Evolutionary conservation across 35 echinoderm and acorn worm species (phyloP), one percentile per base, ranked within the genome.

Genomic region (Ophiothrix spiculata): DNA sequence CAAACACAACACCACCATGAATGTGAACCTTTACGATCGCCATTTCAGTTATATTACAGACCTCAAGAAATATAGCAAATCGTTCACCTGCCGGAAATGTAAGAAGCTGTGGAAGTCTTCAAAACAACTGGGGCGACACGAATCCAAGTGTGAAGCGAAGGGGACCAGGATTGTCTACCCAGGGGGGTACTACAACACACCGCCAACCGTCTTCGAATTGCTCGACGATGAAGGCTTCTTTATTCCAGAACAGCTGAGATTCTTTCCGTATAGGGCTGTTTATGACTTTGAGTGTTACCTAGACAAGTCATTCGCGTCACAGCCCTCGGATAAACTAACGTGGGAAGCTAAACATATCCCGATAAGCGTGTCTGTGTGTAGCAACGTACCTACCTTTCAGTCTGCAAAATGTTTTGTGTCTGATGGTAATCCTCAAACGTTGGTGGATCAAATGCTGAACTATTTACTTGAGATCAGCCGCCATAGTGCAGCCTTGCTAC

Each of bases 221-320:
- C 38, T 80, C 2, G 35, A 35, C 12, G 86, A 80, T 36, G 1
- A 87, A 14, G 75, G 76, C 12, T 42, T 87, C 13, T 1, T 19
- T 0, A 64, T 87, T 63, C 76, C 75, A 0, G 77, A 63, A 19
- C 21, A 87, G 1, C 39, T 79, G 0, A 39, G 39, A 25, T 87
- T 39, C 49, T 75, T 79, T 39, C 75, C 76, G 12, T 64, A 87
- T 36, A 35, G 77, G 34, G 86, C 86, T 23, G 77, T 63, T 0
- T 88, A 45, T 64, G 75, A 80, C 35, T 88, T 80, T 14, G 76
- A 88, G 38, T 80, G 86, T 69, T 79, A 32, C 75, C 56, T 80
- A 13, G 77, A 80, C 19, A 14, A 32, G 31, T 11, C 10, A 14
- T 25, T 23, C 8, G 38, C 16, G 0, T 6, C 4, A 21, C 6